A percentile compares a stretch with the other conserved stretches of the same genome.
Evolutionary conservation across 1,140 invertebrate species (phyloP).

Genomic region (Hyles vespertilio): DNA sequence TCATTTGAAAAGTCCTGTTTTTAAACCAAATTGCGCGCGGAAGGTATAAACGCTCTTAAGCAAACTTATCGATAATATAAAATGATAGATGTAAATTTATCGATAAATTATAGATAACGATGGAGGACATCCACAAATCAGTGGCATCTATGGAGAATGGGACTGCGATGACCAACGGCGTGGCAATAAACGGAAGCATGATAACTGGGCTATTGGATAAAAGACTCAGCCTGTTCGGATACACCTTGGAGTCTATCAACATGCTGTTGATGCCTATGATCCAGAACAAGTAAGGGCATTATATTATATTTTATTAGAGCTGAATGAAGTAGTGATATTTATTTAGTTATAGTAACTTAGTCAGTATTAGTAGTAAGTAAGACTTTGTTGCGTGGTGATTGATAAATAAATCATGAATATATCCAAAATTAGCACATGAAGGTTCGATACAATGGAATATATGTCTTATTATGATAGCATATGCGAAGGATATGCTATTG

Average conservation of each 20-base stretch:
- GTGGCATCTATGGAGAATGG: slow-evolving; percentile 49
- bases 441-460: too few species aligned
- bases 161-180: slow-evolving; percentile 40
- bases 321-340: slow-evolving; percentile 1
- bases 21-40: too few species aligned
- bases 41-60: too few species aligned
- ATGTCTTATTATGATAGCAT: too few species aligned
- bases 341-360: too few species aligned
- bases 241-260: slow-evolving; percentile 96
- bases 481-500: too few species aligned
- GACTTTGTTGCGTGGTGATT: not conserved
- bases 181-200: slow-evolving; percentile 23
- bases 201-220: slow-evolving; percentile 78
- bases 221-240: slow-evolving; percentile 93
- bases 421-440: not conserved
- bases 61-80: too few species aligned
- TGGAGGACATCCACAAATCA: slow-evolving; percentile 76
- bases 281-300: slow-evolving; percentile 87
- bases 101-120: slow-evolving; percentile 63
- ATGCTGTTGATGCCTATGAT: slow-evolving; percentile 97
- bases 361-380: too few species aligned
- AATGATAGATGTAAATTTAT: not conserved
- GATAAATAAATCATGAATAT: not conserved
- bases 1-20: too few species aligned
- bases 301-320: not conserved